Percentiles rank a stretch among this genome's conserved stretches.
Conservation (phyloP, 2,113 vertebrate genomes). For the Hydrochoerus hydrochaeris region DNA sequence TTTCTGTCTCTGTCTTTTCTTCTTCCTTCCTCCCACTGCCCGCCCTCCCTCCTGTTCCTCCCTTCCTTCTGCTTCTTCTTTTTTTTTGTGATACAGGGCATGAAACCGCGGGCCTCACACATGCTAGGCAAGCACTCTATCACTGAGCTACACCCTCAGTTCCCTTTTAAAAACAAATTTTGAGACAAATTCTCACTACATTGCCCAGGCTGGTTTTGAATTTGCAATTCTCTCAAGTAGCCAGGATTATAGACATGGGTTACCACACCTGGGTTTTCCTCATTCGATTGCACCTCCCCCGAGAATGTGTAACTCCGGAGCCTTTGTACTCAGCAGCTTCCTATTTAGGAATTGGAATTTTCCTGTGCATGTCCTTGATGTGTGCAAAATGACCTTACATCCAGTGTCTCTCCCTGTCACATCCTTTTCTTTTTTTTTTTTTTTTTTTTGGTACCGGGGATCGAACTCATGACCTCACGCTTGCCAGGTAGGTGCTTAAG, state of each 20-base stretch:
- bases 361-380: not conserved
- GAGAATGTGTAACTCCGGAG: not conserved
- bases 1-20: no score
- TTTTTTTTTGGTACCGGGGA: no score
- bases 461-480: no score
- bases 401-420: not conserved
- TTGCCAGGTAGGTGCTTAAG: no score
- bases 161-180: not conserved
- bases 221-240: not conserved
- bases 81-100: not conserved
- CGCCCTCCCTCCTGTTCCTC: no score
- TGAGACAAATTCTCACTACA: not conserved
- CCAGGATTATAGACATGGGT: not conserved
- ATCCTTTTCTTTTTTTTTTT: no score
- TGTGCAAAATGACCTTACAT: not conserved
- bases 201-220: not conserved
- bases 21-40: no score
- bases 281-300: not conserved
- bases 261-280: no score
- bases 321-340: not conserved
- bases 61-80: not conserved
- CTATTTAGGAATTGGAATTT: not conserved
- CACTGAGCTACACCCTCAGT: not conserved
- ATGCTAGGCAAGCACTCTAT: not conserved
- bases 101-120: not conserved